Percentiles rank a stretch among this genome's conserved stretches.
Evolutionary conservation across 2,113 vertebrate species (phyloP).

Genomic region (Chaenocephalus aceratus): DNA sequence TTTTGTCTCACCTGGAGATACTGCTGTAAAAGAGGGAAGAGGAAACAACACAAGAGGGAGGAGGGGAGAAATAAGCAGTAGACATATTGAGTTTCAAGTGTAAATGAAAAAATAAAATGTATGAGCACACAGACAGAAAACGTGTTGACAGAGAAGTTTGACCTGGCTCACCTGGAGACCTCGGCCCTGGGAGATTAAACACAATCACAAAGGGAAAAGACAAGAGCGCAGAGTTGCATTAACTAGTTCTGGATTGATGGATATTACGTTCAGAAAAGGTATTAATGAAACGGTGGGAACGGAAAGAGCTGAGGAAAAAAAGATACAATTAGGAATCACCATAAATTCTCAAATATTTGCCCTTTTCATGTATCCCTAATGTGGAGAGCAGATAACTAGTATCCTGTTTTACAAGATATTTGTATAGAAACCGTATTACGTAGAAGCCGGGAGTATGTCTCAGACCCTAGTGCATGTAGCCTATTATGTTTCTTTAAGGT

Average conservation of each 20-base stretch:
- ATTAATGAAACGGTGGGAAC: constrained; percentile 34
- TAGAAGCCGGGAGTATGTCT: no score
- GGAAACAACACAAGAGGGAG: constrained; percentile 35
- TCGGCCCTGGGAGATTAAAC: constrained; percentile 62
- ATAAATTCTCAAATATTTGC: constrained; percentile 51
- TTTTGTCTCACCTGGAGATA: constrained; percentile 80
- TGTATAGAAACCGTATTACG: not conserved
- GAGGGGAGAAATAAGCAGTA: not conserved
- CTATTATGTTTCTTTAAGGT: no score
- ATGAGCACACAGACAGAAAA: constrained; percentile 35
- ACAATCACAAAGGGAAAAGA: constrained; percentile 62
- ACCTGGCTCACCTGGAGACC: constrained; percentile 83
- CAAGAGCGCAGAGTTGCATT: constrained; percentile 53
- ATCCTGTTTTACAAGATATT: not conserved
- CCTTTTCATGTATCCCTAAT: not conserved
- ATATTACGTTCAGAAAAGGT: constrained; percentile 37
- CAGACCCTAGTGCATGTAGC: no score
- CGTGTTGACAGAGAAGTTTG: constrained; percentile 43
- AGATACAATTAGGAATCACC: constrained; percentile 30
- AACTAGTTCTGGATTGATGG: constrained; percentile 7
- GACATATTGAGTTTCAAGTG: constrained; percentile 17
- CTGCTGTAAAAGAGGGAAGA: constrained; percentile 67
- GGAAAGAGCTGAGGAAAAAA: constrained; percentile 32
- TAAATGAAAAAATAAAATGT: constrained; percentile 23
- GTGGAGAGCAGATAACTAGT: no score